phyloP scores from a whole-genome alignment of 2,797 vertebrate species.

The Urocyon cinereoargenteus region DNA sequence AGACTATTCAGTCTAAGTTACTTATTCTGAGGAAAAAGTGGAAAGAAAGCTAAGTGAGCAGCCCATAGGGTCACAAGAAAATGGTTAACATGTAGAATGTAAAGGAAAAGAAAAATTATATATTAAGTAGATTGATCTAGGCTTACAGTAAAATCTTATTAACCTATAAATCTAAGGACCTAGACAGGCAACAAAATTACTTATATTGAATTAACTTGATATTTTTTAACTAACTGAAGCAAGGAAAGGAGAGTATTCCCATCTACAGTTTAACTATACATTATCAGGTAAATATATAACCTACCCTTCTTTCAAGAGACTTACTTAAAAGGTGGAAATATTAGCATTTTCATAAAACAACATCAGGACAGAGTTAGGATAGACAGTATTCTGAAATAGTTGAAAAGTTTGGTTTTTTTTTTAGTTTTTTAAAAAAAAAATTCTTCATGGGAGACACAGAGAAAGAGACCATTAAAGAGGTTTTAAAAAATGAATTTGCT shows the following conservation, averaged over 20 bases:
- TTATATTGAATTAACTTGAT: background rate
- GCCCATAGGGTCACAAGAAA: background rate
- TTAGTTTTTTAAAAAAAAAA: too few species aligned
- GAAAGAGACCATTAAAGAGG: background rate
- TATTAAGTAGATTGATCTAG: background rate
- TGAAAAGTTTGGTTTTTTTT: too few species aligned
- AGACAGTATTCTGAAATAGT: background rate
- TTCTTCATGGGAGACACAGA: too few species aligned
- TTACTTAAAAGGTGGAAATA: constrained; percentile 22
- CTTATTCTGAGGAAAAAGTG: constrained; percentile 6
- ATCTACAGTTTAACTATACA: background rate
- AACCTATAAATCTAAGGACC: background rate
- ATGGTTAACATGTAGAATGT: background rate
- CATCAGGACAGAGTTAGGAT: background rate
- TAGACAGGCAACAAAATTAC: constrained; percentile 13
- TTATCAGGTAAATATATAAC: constrained; percentile 31
- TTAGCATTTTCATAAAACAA: constrained; percentile 36
- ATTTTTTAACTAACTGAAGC: background rate
- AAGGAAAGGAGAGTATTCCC: background rate
- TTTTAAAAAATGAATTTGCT: constrained; percentile 12
- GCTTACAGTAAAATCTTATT: background rate
- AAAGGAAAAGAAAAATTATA: constrained; percentile 41
- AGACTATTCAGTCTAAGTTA: background rate
- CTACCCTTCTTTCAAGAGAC: background rate
- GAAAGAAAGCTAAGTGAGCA: background rate